Percentiles rank a stretch among this genome's conserved stretches.
Conservation (phyloP, 2,113 vertebrate genomes). For the Orcinus orca region DNA sequence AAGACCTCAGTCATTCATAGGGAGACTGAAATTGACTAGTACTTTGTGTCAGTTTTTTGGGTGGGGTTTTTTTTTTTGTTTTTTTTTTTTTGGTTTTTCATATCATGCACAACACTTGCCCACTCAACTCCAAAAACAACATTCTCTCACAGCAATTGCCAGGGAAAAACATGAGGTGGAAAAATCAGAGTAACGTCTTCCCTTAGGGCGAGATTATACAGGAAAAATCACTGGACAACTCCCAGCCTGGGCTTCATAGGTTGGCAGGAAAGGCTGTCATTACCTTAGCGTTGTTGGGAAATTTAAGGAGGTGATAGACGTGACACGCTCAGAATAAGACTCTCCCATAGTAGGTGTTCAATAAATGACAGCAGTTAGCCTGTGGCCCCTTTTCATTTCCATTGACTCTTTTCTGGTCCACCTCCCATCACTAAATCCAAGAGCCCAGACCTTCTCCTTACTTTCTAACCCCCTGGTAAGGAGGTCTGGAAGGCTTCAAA, state of each 20-base stretch:
- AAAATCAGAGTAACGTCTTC: slow-evolving; percentile 70
- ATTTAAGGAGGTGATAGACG: neutral
- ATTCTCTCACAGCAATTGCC: slow-evolving; percentile 42
- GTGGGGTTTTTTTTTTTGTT: neutral
- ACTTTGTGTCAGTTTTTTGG: neutral
- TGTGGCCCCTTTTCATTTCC: neutral
- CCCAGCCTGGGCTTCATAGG: slow-evolving; percentile 20
- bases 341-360: neutral
- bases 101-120: slow-evolving; percentile 37
- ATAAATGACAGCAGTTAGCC: neutral
- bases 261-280: slow-evolving; percentile 44
- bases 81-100: neutral
- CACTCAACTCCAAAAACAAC: slow-evolving; percentile 59
- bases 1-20: neutral
- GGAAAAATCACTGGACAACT: slow-evolving; percentile 51
- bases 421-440: neutral
- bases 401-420: neutral
- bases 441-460: neutral
- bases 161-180: slow-evolving; percentile 57
- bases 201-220: slow-evolving; percentile 54
- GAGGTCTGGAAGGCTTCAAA: slow-evolving; percentile 18
- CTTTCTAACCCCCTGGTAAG: neutral
- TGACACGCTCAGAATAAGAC: neutral
- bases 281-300: neutral
- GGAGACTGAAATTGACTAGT: slow-evolving; percentile 15